Conservation (phyloP, 2,888 invertebrate genomes). For the Parnassius mnemosyne region DNA sequence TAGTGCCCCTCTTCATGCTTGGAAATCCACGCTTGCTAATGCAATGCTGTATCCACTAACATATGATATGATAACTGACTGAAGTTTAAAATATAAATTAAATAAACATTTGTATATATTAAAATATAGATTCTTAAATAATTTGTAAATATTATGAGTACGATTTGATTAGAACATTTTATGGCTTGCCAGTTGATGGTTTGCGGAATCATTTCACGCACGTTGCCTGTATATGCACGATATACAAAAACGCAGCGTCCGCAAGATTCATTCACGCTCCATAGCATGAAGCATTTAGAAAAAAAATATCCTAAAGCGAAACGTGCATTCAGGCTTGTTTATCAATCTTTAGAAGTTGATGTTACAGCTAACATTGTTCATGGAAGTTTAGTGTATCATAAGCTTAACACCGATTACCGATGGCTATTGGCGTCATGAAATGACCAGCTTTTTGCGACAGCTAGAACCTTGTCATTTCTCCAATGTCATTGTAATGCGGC, state of each 20-base stretch:
- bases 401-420: conserved; percentile 39
- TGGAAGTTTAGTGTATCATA: conserved; percentile 55
- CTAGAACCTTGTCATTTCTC: conserved; percentile 45
- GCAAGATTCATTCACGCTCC: conserved; percentile 48
- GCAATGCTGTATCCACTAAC: conserved; percentile 67
- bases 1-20: conserved; percentile 60
- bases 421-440: conserved; percentile 49
- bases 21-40: conserved; percentile 64
- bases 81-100: background rate
- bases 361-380: conserved; percentile 53
- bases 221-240: conserved; percentile 32
- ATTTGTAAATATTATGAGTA: background rate
- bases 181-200: background rate
- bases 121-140: background rate
- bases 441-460: conserved; percentile 38
- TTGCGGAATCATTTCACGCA: conserved; percentile 30
- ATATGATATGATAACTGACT: conserved; percentile 20
- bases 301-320: conserved; percentile 45
- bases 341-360: conserved; percentile 57
- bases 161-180: background rate
- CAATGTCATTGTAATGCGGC: conserved; percentile 45
- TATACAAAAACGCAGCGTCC: conserved; percentile 29
- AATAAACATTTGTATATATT: conserved; percentile 10
- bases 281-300: conserved; percentile 62
- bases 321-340: conserved; percentile 53